Evolutionary conservation across 2,888 invertebrate genomes (phyloP), one percentile per base, ranked within the genome.

Genomic region (Epistrophe eligans): DNA sequence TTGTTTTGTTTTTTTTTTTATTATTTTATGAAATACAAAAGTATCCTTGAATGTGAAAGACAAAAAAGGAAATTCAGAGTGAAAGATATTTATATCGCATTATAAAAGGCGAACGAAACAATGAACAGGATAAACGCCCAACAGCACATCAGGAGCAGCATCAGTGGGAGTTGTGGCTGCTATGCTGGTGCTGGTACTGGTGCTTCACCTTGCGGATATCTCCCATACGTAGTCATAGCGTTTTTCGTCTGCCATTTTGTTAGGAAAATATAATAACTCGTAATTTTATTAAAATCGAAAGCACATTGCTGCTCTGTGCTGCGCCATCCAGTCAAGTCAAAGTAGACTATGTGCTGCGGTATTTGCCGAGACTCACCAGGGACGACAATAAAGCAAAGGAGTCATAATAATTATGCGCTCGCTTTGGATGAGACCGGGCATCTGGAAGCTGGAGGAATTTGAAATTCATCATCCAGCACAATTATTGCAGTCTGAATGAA

Each of bases 211-310:
- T 73, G 72, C 79, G 79, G 79, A 79, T 76, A 77, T 82, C 55
- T 45, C 71, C 55, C 82, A 64, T 62, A 71, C 74, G 74, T 55
- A 50, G 40, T 48, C 19, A 40, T 55, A 57, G 58, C 70, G 64
- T 19, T 73, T 73, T 71, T 71, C 77, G 87, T 87, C 87, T 83
- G 83, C 48, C 79, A 76, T 83, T 70, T 83, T 87, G 87, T 79
- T 87, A 58, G 87, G 76, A 79, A n/a, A n/a, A 72, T 55, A 87
- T 83, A 87, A 70, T 70, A n/a, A 52, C 35, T 50, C 66, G 66
- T 67, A 67, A 83, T 87, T 83, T 87, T 83, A 87, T 79, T 87
- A 87, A 87, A 87, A 87, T 87, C 87, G 87, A 83, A 83, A 87
- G 72, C 73, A 72, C n/a, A n/a, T n/a, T n/a, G n/a, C 13, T 13